phyloP scores from a whole-genome alignment of 2,888 invertebrate genomes.

The Hydropsyche betteni region DNA sequence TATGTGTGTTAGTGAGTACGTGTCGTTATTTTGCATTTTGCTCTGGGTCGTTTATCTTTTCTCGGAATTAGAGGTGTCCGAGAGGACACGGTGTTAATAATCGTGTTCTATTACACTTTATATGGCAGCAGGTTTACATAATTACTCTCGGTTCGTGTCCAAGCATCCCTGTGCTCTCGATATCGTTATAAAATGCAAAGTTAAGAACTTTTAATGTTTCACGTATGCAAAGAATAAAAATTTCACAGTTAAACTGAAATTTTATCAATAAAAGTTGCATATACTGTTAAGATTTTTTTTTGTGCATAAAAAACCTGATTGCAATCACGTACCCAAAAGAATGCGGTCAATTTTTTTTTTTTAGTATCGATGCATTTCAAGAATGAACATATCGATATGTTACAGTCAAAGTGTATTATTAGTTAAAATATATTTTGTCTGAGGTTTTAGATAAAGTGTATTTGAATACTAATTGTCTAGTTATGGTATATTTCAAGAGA shows the following conservation, averaged over 20 bases:
- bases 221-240: no score
- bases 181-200: conserved; percentile 29
- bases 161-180: conserved; percentile 14
- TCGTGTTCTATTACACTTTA: conserved; percentile 32
- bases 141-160: conserved; percentile 28
- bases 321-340: no score
- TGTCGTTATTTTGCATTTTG: conserved; percentile 20
- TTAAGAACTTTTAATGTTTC: conserved; percentile 3
- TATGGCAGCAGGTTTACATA: conserved; percentile 26
- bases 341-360: no score
- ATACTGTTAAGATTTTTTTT: not conserved
- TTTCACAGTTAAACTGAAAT: no score
- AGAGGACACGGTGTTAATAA: conserved; percentile 31
- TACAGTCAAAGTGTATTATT: no score
- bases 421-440: no score
- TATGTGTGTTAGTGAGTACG: not conserved
- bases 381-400: no score
- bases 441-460: no score
- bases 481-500: no score
- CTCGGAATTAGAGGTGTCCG: conserved; percentile 28
- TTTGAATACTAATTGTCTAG: no score
- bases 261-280: not conserved
- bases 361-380: no score
- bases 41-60: conserved; percentile 20
- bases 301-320: not conserved